phyloP scores from a whole-genome alignment of 1,140 invertebrate genomes.

The Orius laevigatus region DNA sequence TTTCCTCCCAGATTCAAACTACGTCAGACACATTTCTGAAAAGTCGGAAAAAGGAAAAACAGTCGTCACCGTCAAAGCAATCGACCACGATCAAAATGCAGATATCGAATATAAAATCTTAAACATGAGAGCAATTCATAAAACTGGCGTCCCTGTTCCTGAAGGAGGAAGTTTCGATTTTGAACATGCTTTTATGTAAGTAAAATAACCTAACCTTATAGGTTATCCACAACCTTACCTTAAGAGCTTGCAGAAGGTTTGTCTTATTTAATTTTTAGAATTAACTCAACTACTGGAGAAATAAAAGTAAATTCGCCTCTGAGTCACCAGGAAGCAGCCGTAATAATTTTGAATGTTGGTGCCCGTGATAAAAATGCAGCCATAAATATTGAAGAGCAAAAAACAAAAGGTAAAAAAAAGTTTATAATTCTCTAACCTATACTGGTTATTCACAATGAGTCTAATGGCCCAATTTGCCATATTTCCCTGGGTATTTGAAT shows the following conservation, averaged over 20 bases:
- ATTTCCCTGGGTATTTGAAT: too few species aligned
- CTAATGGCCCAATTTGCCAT: too few species aligned
- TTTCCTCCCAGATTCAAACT: conserved; percentile 44
- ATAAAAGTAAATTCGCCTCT: conserved; percentile 50
- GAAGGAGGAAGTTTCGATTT: conserved; percentile 42
- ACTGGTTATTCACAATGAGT: too few species aligned
- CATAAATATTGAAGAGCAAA: conserved; percentile 45
- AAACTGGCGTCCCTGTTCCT: conserved; percentile 51
- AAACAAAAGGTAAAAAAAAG: conserved; percentile 30
- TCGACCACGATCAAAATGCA: conserved; percentile 51
- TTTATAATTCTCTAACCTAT: too few species aligned
- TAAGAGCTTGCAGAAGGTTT: too few species aligned
- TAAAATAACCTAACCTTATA: background rate
- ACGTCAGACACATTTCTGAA: conserved; percentile 53
- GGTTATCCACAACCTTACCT: too few species aligned
- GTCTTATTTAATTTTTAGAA: conserved; percentile 25
- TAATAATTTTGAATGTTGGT: conserved; percentile 58
- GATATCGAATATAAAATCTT: conserved; percentile 48
- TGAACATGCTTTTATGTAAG: conserved; percentile 41
- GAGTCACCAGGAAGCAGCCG: conserved; percentile 62
- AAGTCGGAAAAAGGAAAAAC: conserved; percentile 42
- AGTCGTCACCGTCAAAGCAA: conserved; percentile 44
- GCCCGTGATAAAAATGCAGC: conserved; percentile 54
- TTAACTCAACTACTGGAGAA: conserved; percentile 48
- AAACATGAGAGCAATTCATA: conserved; percentile 52